Conservation (phyloP, 2,113 vertebrate genomes). For the Lagopus leucura region DNA sequence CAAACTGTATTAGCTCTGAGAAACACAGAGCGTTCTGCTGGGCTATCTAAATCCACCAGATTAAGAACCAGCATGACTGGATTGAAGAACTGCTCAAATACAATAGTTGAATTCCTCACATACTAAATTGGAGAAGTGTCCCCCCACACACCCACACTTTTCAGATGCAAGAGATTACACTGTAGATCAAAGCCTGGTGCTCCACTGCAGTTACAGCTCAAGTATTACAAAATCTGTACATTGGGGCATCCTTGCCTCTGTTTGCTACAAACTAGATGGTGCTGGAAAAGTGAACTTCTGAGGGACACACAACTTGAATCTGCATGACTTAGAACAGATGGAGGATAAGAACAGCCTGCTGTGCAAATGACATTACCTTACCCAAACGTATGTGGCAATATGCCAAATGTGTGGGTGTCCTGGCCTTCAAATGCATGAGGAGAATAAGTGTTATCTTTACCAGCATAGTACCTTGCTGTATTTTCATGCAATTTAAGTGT, state of each 20-base stretch:
- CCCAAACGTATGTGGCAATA: constrained; percentile 31
- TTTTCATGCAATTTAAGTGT: not conserved
- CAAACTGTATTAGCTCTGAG: not conserved
- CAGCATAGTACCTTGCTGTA: not conserved
- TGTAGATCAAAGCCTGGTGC: not conserved
- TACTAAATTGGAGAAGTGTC: not conserved
- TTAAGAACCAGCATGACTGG: not conserved
- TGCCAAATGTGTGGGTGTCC: constrained; percentile 56
- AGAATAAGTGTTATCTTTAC: constrained; percentile 10
- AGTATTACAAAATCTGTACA: not conserved
- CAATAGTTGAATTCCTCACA: not conserved
- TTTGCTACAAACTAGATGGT: not conserved
- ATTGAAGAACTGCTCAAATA: not conserved
- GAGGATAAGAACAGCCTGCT: constrained; percentile 50
- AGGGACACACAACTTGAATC: constrained; percentile 40
- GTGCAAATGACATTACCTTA: constrained; percentile 47
- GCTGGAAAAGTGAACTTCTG: constrained; percentile 25
- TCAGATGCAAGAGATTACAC: not conserved
- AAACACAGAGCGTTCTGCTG: not conserved
- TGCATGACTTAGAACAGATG: constrained; percentile 62
- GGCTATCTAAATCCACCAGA: not conserved
- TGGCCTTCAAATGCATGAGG: constrained; percentile 26
- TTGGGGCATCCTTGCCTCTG: not conserved
- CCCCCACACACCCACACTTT: not conserved
- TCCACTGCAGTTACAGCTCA: not conserved